Conservation (phyloP, 1,140 invertebrate species). For the Cyclina sinensis region DNA sequence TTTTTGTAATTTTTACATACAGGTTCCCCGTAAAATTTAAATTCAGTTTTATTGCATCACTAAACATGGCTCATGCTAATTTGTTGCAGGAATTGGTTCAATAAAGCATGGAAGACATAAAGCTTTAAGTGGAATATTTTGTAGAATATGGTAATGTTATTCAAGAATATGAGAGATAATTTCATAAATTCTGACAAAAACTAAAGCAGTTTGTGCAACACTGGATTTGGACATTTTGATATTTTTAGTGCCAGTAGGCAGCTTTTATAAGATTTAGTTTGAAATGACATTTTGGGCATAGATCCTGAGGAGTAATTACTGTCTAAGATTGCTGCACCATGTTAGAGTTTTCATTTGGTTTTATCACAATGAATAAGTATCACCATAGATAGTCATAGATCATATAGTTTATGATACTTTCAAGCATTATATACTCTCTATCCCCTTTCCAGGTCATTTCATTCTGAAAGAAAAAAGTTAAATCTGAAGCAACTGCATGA, state of each 20-base stretch:
- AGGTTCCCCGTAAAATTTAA: neutral
- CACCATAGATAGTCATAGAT: too few species aligned
- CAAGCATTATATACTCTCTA: too few species aligned
- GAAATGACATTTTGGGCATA: neutral
- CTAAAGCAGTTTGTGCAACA: neutral
- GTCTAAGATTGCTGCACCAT: neutral
- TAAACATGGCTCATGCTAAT: constrained; percentile 16
- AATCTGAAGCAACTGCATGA: too few species aligned
- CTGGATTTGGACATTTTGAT: neutral
- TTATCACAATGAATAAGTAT: neutral
- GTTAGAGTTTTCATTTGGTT: neutral
- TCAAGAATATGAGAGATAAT: constrained; percentile 16
- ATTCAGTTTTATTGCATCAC: constrained; percentile 4
- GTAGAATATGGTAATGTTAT: constrained; percentile 13
- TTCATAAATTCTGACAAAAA: constrained; percentile 15
- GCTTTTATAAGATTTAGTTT: neutral
- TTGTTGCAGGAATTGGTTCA: neutral
- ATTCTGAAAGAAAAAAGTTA: too few species aligned
- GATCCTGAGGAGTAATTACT: neutral
- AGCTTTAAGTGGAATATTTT: constrained; percentile 16
- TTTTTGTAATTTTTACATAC: constrained; percentile 2
- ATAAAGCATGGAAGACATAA: constrained; percentile 3
- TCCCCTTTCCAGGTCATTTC: too few species aligned
- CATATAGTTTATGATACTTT: too few species aligned
- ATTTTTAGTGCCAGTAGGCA: constrained; percentile 3